These are phyloP conservation scores for Serrognathus titanus DNA, from an alignment of 2,888 invertebrate species.

Conservation along the genomic window DNA sequence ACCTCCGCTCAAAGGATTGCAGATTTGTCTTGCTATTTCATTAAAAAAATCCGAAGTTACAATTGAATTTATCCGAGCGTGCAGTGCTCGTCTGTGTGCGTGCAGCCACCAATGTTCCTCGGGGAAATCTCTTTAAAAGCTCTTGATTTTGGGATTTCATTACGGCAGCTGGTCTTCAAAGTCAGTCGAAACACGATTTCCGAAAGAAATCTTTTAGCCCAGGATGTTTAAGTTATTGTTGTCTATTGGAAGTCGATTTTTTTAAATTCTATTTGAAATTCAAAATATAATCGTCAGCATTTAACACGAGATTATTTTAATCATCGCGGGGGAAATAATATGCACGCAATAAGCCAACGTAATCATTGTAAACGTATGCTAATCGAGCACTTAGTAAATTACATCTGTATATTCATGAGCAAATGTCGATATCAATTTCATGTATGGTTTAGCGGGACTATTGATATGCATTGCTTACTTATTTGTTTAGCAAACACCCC, in stretches of 20 bases:
- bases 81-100: conserved; percentile 27
- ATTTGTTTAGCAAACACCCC: conserved; percentile 31
- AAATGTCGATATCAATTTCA: conserved; percentile 31
- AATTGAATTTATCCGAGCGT: conserved; percentile 20
- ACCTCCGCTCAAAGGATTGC: no score
- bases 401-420: conserved; percentile 37
- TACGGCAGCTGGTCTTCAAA: conserved; percentile 21
- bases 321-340: neutral
- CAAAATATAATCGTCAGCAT: neutral
- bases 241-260: no score
- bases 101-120: conserved; percentile 29
- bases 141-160: conserved; percentile 37
- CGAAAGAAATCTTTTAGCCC: neutral
- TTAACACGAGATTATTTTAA: neutral
- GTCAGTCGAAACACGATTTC: neutral
- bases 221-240: neutral
- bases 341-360: conserved; percentile 8
- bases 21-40: neutral
- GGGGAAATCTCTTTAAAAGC: conserved; percentile 38
- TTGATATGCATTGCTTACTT: conserved; percentile 32
- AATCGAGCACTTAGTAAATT: conserved; percentile 32
- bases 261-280: conserved; percentile 2
- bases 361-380: conserved; percentile 28
- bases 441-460: conserved; percentile 28
- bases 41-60: conserved; percentile 9